Evolutionary conservation across 2,113 vertebrate genomes (phyloP), one percentile per base, ranked within the genome.

Genomic region (Propithecus coquereli): DNA sequence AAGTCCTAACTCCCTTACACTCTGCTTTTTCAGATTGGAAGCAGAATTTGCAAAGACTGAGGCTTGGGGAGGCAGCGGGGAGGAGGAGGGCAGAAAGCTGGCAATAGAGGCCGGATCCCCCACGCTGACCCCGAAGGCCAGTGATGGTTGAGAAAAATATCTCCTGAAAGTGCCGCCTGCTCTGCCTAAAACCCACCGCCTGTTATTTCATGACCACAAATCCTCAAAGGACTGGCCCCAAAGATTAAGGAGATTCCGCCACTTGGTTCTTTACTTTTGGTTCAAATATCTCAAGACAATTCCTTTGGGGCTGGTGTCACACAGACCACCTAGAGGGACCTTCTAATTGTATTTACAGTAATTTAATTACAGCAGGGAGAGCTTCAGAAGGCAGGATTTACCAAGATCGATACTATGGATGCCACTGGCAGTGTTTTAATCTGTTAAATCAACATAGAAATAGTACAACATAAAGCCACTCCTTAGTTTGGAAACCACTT

Each of bases 291-390:
- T 98, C 84, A 98, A 98, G 98, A 98, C 98, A 98, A 99, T 98
- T 98, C 97, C 97, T 97, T 87, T 84, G 94, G 97, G 97, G 98
- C 97, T 97, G 97, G 90, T 98, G 97, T 98, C 97, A 97, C 97
- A 88, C 96, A 97, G 99, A 99, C 99, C 99, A 99, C 99, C 99
- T 99, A 98, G 98, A 98, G 98, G 98, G 99, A 94, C 98, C 98
- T 98, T 98, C 98, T 99, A 98, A 99, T 98, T 99, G 98, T 98
- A 98, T 98, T 99, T 99, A 99, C 99, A 99, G 98, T 99, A 99
- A 99, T 99, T 99, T 99, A 98, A 99, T 99, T 99, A 99, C 98
- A 98, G 94, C 97, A 74, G 96, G 97, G 97, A 96, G 98, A 97
- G 98, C 98, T 98, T 98, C 98, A 96, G 97, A 98, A 98, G 98